Conservation (phyloP, 2,888 invertebrate genomes). For the Leptopilina drosophilae region DNA sequence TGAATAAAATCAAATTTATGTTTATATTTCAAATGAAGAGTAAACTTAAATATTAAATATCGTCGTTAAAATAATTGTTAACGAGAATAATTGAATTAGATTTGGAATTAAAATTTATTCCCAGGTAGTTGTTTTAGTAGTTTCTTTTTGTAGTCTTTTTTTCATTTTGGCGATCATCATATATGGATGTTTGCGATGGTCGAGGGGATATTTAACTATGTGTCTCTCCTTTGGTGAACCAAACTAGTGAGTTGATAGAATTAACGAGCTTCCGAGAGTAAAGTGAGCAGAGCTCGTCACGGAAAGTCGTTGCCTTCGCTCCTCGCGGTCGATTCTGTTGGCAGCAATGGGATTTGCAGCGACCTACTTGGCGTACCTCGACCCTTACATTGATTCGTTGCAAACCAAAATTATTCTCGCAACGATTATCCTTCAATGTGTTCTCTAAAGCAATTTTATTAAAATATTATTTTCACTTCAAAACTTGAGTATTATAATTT, state of each 20-base stretch:
- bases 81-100: too few relatives aligned
- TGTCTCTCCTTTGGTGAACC: constrained; percentile 17
- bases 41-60: too few relatives aligned
- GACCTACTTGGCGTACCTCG: constrained; percentile 76
- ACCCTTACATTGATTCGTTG: constrained; percentile 75
- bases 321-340: constrained; percentile 63
- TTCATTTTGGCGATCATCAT: not conserved
- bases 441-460: constrained; percentile 4
- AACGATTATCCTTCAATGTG: constrained; percentile 61
- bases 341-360: constrained; percentile 73
- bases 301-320: constrained; percentile 52
- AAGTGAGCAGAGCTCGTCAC: constrained; percentile 53
- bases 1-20: too few relatives aligned
- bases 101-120: too few relatives aligned
- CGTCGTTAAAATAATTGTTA: too few relatives aligned
- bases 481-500: constrained; percentile 26
- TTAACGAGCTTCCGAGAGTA: constrained; percentile 58
- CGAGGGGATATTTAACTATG: constrained; percentile 18
- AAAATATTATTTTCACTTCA: not conserved
- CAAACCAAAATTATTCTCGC: constrained; percentile 70
- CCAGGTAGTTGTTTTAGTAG: too few relatives aligned
- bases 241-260: constrained; percentile 46
- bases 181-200: not conserved
- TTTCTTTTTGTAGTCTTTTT: not conserved
- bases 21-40: too few relatives aligned